Percentiles rank a stretch among this genome's conserved stretches.
Conservation (phyloP, 2,113 vertebrate species). For the Charina bottae region DNA sequence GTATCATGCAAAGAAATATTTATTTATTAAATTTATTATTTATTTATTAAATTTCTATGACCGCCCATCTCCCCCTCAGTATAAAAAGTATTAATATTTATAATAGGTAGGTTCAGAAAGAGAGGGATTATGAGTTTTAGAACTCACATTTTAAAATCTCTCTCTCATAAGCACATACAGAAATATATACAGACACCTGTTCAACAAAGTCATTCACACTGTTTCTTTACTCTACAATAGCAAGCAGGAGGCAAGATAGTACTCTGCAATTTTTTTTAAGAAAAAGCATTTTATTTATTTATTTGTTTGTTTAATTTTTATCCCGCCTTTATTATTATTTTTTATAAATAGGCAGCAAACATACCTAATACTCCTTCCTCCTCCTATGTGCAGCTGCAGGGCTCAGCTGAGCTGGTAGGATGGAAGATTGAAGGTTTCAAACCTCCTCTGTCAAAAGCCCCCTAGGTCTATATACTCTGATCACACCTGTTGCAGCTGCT, state of each 20-base stretch:
- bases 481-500: not conserved
- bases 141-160: constrained; percentile 60
- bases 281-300: constrained; percentile 16
- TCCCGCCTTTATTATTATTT: no score
- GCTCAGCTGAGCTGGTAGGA: not conserved
- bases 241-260: not conserved
- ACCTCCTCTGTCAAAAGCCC: not conserved
- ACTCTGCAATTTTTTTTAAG: not conserved
- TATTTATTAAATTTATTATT: no score
- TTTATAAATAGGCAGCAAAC: no score
- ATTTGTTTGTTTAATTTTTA: no score
- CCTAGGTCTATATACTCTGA: not conserved
- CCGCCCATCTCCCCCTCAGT: no score
- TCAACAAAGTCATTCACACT: not conserved
- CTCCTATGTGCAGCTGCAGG: not conserved
- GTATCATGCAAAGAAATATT: not conserved
- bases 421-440: not conserved
- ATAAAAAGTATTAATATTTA: not conserved
- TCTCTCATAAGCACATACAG: not conserved
- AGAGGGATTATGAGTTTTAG: not conserved
- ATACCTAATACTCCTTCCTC: no score
- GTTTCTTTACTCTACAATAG: constrained; percentile 6
- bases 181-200: not conserved
- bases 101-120: not conserved
- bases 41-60: no score